phyloP scores from a whole-genome alignment of 2,797 vertebrate genomes.

The Kryptolebias ocellatus region DNA sequence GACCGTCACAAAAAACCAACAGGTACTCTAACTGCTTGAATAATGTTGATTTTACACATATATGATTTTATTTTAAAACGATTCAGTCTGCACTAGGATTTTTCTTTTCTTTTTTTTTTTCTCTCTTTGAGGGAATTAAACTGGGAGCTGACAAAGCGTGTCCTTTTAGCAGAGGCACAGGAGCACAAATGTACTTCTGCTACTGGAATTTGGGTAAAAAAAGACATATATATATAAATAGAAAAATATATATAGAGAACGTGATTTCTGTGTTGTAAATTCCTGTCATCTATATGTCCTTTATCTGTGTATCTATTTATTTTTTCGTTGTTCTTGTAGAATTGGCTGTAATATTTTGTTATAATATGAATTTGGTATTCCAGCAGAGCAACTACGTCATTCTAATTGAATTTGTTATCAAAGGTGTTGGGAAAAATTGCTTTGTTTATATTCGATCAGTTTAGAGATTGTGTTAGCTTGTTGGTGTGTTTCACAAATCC shows the following conservation, averaged over 20 bases:
- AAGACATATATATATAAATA: background rate
- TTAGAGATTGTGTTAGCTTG: constrained; percentile 83
- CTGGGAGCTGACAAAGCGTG: constrained; percentile 69
- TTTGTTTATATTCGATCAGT: constrained; percentile 78
- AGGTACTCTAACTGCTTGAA: constrained; percentile 42
- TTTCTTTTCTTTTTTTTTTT: constrained; percentile 36
- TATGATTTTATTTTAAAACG: constrained; percentile 54
- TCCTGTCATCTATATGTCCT: constrained; percentile 84
- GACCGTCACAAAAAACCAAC: constrained; percentile 63
- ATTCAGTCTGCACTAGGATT: constrained; percentile 70
- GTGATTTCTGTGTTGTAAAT: constrained; percentile 85
- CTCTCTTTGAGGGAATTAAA: constrained; percentile 63
- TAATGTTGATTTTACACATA: constrained; percentile 52
- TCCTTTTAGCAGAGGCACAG: constrained; percentile 69
- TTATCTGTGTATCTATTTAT: constrained; percentile 82
- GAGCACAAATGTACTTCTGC: constrained; percentile 77
- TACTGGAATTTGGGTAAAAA: constrained; percentile 67
- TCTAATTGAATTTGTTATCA: constrained; percentile 81
- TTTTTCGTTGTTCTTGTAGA: constrained; percentile 76
- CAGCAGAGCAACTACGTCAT: constrained; percentile 77
- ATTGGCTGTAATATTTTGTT: constrained; percentile 82
- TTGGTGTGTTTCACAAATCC: constrained; percentile 78
- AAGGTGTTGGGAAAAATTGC: constrained; percentile 75
- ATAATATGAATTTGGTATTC: constrained; percentile 80
- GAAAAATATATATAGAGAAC: constrained; percentile 69